phyloP scores from a whole-genome alignment of 2,888 invertebrate species.

The Strigamia transsilvanica region DNA sequence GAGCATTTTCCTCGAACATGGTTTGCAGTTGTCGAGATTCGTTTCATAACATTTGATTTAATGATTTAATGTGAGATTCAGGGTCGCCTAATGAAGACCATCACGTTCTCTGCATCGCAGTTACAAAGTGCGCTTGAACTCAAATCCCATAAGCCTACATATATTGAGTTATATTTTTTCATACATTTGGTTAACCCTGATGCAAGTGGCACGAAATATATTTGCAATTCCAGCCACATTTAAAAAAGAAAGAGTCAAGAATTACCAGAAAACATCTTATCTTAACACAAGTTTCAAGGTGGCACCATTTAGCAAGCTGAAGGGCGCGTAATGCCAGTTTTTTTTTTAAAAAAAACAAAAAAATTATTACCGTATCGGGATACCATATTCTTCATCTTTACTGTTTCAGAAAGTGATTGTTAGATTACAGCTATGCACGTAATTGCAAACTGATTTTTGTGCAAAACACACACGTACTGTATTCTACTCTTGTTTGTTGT shows the following conservation, averaged over 20 bases:
- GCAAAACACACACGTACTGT: background rate
- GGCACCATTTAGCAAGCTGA: background rate
- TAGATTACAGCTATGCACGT: background rate
- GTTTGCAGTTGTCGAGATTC: background rate
- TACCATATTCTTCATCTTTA: background rate
- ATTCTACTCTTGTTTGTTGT: background rate
- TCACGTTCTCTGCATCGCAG: background rate
- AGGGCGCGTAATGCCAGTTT: background rate
- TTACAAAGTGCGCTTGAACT: conserved; percentile 24
- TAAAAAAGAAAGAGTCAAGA: conserved; percentile 7
- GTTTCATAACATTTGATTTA: background rate
- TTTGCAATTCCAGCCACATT: conserved; percentile 32
- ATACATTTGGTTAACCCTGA: conserved; percentile 6
- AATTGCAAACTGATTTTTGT: background rate
- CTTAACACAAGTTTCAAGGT: conserved; percentile 16
- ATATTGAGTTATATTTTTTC: background rate
- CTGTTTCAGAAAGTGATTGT: background rate
- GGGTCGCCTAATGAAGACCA: conserved; percentile 4
- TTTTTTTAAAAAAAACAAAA: background rate
- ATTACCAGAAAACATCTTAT: background rate
- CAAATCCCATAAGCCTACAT: conserved; percentile 35
- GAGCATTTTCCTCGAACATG: too few relatives aligned
- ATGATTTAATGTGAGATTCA: conserved; percentile 26
- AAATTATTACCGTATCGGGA: too few relatives aligned
- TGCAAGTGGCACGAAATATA: conserved; percentile 1